Conservation (phyloP, 2,888 invertebrate species). For the Parelbella ahira region DNA sequence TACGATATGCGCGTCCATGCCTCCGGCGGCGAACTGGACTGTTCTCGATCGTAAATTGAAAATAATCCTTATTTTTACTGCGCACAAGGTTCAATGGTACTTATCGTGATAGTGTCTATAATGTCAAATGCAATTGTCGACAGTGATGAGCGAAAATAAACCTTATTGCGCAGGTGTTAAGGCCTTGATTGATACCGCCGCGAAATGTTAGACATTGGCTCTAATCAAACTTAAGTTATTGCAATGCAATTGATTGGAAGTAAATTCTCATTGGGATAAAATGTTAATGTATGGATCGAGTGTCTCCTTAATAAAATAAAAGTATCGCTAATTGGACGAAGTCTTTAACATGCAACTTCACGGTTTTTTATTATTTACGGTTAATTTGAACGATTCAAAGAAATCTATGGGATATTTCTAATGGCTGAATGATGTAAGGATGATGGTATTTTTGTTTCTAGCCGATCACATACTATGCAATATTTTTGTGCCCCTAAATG, state of each 20-base stretch:
- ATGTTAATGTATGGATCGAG: constrained; percentile 14
- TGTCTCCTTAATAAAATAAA: constrained; percentile 12
- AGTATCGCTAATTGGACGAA: too few species aligned
- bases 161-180: constrained; percentile 31
- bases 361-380: too few species aligned
- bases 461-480: too few species aligned
- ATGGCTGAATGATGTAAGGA: too few species aligned
- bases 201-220: constrained; percentile 38
- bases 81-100: constrained; percentile 24
- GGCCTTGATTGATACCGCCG: constrained; percentile 30
- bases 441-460: too few species aligned
- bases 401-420: too few species aligned
- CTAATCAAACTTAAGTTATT: constrained; percentile 43
- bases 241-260: constrained; percentile 47
- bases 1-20: constrained; percentile 68
- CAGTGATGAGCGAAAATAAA: constrained; percentile 34
- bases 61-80: constrained; percentile 33
- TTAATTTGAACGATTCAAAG: too few species aligned
- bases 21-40: constrained; percentile 35
- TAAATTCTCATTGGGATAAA: constrained; percentile 27
- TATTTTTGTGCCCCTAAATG: too few species aligned
- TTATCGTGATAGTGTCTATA: constrained; percentile 22
- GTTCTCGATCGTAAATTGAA: constrained; percentile 28
- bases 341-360: too few species aligned
- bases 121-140: constrained; percentile 32